Evolutionary conservation across 2,113 vertebrate genomes (phyloP), one percentile per base, ranked within the genome.

Genomic region (Paramisgurnus dabryanus): DNA sequence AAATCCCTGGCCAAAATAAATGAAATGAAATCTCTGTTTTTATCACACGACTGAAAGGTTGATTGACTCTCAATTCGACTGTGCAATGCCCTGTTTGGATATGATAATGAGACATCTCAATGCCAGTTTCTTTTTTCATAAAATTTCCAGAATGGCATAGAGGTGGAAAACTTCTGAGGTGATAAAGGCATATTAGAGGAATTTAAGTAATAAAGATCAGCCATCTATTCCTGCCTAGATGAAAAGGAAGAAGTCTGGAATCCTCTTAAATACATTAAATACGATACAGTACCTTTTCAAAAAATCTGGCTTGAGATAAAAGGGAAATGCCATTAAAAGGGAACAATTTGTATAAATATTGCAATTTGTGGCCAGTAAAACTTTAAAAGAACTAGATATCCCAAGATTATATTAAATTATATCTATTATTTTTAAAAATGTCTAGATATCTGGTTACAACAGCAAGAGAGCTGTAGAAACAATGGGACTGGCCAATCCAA

Each of bases 51-150:
- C 50, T 76, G 75, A 78, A 78, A 72, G 74, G 49, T 73, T 68
- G 61, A 83, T 55, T 80, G 67, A 58, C 75, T 73, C 78, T 85
- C 63, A 61, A 80, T 34, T 76, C 67, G 8, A 85, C 58, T 73
- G 40, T 67, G 80, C 73, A 64, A 60, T 47, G 76, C 67, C 53
- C 60, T 47, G 74, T 83, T 81, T 85, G 80, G 66, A 81, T 76
- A 85, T 78, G 64, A 76, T 83, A 85, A 83, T 80, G 78, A 83
- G 74, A 41, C 47, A 17, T 81, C 57, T 80, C 69, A 74, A 9
- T 34, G 67, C 3, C 3, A 17, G 41, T 43, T 65, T 40, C 12
- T 11, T 17, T 47, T 67, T 22, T 43, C 22, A 40, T 22, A 0
- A 3, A 47, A 67, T 72, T 80, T 67, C 60, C 61, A 80, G 10